These are phyloP conservation scores for Phataginus tricuspis DNA, from an alignment of 2,797 vertebrate genomes.

Conservation along the genomic window DNA sequence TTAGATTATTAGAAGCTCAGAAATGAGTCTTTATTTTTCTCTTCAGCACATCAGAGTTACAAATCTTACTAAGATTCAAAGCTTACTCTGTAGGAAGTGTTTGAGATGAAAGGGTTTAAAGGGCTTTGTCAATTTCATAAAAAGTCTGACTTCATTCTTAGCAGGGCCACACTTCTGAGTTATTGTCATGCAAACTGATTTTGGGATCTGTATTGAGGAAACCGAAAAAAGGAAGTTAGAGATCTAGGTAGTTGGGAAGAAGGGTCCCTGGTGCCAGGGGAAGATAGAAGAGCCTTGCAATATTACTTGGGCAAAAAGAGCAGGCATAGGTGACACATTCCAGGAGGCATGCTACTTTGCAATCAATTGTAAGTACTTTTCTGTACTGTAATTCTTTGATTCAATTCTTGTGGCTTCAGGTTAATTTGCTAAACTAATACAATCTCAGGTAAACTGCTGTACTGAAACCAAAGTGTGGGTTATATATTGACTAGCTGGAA, in stretches of 20 bases:
- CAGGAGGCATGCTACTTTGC: background rate
- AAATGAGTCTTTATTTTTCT: slow-evolving; percentile 40
- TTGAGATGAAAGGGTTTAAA: background rate
- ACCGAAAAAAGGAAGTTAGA: background rate
- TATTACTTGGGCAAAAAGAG: background rate
- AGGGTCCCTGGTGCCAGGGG: background rate
- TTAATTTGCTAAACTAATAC: background rate
- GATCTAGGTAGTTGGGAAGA: background rate
- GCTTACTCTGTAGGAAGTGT: background rate
- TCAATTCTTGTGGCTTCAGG: background rate
- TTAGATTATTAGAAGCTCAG: background rate
- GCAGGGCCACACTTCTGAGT: background rate
- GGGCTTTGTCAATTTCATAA: background rate
- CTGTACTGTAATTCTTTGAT: background rate
- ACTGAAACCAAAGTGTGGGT: background rate
- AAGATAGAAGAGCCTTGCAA: background rate
- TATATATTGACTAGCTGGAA: background rate
- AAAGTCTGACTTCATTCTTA: background rate
- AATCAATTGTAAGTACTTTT: background rate
- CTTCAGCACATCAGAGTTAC: background rate
- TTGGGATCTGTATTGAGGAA: background rate
- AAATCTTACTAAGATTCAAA: background rate
- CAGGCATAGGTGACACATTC: background rate
- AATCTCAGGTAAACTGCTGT: background rate
- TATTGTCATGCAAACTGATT: background rate